A percentile compares a stretch with the other conserved stretches of the same genome.
Evolutionary conservation across 2,888 invertebrate species (phyloP).

Genomic region (Agrenia bidenticulata): DNA sequence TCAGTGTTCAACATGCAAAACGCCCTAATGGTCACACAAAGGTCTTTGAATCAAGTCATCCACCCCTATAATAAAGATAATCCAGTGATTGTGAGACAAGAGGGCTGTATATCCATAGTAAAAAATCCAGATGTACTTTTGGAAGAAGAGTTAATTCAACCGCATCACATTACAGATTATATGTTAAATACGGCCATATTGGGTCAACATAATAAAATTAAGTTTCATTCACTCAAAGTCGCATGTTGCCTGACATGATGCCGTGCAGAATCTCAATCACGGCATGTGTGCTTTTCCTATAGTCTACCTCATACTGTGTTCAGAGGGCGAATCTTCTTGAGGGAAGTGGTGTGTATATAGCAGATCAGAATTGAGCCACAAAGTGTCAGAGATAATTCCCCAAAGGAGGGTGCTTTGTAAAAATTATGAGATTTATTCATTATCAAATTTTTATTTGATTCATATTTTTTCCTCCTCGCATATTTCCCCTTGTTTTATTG

Average conservation of each 20-base stretch:
- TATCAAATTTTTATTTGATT: not conserved
- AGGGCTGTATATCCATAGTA: not conserved
- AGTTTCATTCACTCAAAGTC: not conserved
- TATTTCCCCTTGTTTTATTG: too few species aligned
- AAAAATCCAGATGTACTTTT: constrained; percentile 16
- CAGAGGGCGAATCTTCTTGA: too few species aligned
- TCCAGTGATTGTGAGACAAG: not conserved
- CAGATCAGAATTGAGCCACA: constrained; percentile 15
- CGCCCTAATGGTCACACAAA: constrained; percentile 7
- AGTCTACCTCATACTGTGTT: too few species aligned
- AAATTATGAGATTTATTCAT: constrained; percentile 17
- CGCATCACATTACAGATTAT: constrained; percentile 7
- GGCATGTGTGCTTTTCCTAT: too few species aligned
- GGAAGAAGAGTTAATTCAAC: not conserved
- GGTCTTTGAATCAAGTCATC: not conserved
- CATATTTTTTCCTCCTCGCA: not conserved
- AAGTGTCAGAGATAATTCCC: constrained; percentile 13
- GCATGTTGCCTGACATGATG: too few species aligned
- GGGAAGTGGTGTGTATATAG: not conserved
- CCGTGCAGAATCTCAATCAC: too few species aligned
- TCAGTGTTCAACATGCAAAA: constrained; percentile 19
- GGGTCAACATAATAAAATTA: constrained; percentile 19
- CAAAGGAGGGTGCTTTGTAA: not conserved
- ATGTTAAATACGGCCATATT: constrained; percentile 20
- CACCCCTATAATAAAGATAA: not conserved